Evolutionary conservation across 2,113 vertebrate genomes (phyloP).

Genomic region (Narcine bancroftii): DNA sequence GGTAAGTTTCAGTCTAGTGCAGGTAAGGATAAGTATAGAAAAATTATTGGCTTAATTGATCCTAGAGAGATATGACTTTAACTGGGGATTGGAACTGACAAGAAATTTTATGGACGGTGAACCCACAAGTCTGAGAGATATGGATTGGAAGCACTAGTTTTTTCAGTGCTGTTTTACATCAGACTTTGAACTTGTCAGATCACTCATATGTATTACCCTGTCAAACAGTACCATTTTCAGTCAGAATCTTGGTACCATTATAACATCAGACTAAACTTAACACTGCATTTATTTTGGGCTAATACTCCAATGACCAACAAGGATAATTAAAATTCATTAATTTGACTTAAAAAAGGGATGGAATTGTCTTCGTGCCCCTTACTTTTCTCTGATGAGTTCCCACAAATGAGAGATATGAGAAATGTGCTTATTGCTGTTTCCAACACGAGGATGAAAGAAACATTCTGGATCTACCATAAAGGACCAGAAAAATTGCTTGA

Average conservation of each 20-base stretch:
- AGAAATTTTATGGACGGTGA: too few species aligned
- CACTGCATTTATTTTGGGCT: not conserved
- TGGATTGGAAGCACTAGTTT: not conserved
- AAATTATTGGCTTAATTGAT: not conserved
- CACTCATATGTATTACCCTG: not conserved
- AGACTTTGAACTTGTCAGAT: not conserved
- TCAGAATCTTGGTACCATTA: not conserved
- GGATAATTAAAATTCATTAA: not conserved
- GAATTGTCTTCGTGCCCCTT: not conserved
- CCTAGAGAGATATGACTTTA: not conserved
- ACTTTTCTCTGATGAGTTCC: not conserved
- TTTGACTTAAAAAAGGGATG: not conserved
- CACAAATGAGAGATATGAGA: not conserved
- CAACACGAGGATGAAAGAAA: not conserved
- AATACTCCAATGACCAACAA: not conserved
- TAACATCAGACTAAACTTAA: not conserved
- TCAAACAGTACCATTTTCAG: not conserved
- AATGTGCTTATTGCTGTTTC: not conserved
- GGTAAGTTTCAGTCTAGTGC: not conserved
- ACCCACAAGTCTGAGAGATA: not conserved
- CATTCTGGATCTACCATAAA: not conserved
- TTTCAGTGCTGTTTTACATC: too few species aligned
- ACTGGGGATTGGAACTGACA: not conserved
- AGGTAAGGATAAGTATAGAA: not conserved
- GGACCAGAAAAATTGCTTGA: not conserved